Evolutionary conservation across 2,888 invertebrate genomes (phyloP), one percentile per base, ranked within the genome.

Genomic region (Brenthis hecate): DNA sequence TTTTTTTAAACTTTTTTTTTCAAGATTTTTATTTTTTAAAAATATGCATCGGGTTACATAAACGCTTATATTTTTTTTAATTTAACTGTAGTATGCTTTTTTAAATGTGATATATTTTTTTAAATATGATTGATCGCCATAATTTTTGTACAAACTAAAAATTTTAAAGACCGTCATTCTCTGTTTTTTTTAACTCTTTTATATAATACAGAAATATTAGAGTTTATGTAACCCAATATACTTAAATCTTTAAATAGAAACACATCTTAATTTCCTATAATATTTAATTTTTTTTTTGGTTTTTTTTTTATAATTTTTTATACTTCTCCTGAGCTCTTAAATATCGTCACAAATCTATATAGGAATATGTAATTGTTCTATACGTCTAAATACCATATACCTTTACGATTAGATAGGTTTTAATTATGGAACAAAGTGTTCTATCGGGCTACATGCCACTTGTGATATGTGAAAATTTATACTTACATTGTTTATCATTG

Each of bases 341-440:
- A 64, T 43, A 2, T 16, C 56, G 54, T 63, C 61, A 65, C 68
- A 69, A 68, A 64, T 66, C 57, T 60, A 6, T 43, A 62, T 70
- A 65, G 66, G 62, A 63, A 66, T 56, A 65, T 73, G 68, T 70
- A 50, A 54, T 50, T 60, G n/a, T 60, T 50, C 58, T n/a, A 19
- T 61, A 50, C 13, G 16, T 61, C 50, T 61, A 23, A 32, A 32
- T 51, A 61, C 23, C n/a, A 51, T 53, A 13, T 36, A 53, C 13
- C 50, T 19, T 36, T 36, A 36, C 6, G 32, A 16, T 61, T 28
- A 50, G 14, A 51, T 53, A 36, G 5, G 50, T 8, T 60, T 50
- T 50, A 68, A 53, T 36, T 13, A 51, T 54, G 71, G 88, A 89
- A 86, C 88, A 89, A 89, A 87, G 78, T 72, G 82, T 85, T 86